phyloP scores from a whole-genome alignment of 2,113 vertebrate genomes.

The Cephalophus harveyi region DNA sequence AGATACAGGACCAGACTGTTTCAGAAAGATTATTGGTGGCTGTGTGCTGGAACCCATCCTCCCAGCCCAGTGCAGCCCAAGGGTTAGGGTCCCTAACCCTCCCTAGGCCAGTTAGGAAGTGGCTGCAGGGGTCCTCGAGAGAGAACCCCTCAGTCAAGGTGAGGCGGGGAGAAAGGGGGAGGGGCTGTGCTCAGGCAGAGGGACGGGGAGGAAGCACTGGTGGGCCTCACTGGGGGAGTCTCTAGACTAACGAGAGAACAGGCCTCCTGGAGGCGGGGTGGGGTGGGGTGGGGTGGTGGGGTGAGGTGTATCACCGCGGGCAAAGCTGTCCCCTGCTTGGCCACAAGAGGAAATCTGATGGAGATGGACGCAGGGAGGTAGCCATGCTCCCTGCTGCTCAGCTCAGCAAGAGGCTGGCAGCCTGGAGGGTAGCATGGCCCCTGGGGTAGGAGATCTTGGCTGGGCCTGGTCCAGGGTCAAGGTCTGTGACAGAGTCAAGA shows the following conservation, averaged over 20 bases:
- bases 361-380: not conserved
- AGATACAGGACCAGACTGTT: not conserved
- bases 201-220: not conserved
- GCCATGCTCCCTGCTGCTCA: not conserved
- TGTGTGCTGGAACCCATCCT: not conserved
- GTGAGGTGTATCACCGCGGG: not conserved
- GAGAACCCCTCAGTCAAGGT: not conserved
- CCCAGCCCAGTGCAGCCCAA: not conserved
- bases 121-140: not conserved
- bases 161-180: not conserved
- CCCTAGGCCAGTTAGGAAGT: not conserved
- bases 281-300: fast-evolving
- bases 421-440: not conserved
- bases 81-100: not conserved
- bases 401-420: not conserved
- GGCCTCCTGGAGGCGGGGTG: not conserved
- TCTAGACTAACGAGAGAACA: not conserved
- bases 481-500: slow-evolving; percentile 46
- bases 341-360: not conserved
- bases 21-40: not conserved
- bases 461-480: not conserved
- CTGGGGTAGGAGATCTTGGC: not conserved
- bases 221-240: not conserved
- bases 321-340: not conserved
- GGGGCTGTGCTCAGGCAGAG: not conserved